Base-by-base conservation (phyloP, 2,888 invertebrate genomes). In the Agrotis clavis region DNA sequence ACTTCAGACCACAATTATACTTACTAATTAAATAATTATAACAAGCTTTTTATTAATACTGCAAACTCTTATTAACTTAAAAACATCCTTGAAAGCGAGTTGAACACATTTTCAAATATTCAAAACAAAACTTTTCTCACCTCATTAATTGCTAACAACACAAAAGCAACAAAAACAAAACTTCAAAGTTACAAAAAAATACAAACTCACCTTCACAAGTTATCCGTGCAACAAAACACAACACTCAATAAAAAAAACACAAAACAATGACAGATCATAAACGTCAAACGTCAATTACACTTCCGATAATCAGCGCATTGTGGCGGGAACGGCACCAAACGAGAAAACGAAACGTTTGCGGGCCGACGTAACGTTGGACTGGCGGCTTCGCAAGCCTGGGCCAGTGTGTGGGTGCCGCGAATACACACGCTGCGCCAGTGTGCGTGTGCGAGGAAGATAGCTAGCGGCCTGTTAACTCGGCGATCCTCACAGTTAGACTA, bases 401-500 rank as follows among this genome's bases (percentile, higher is more conserved):
- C 57, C 54, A 14, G 61, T 76, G 83, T 85, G 86, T 74, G 84
- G 67, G 83, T 76, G 78, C 51, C 18, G 35, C 73, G 54, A 18
- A 41, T 59, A 48, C 41, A 86, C 88, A 83, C 86, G 86, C 21
- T 73, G 83, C 66, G 75, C 50, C 54, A 66, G 91, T 90, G 88
- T 88, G 91, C 74, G 91, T 90, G 94, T 90, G 93, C 89, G 92
- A 92, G 89, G 71, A 90, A 88, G 92, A 93, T 91, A 90, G 92
- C 90, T 90, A 90, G 91, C 91, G 90, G 86, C 89, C 92, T 94
- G 95, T 94, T 95, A 93, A 94, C 95, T 94, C 95, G 93, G 88
- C 96, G 94, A 93, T 95, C 93, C 94, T 94, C 95, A 93, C 95
- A 94, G 95, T 96, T 94, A 95, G 94, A 96, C 96, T 96, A 96